Conservation (phyloP, 2,113 vertebrate species). For the Lepus europaeus region DNA sequence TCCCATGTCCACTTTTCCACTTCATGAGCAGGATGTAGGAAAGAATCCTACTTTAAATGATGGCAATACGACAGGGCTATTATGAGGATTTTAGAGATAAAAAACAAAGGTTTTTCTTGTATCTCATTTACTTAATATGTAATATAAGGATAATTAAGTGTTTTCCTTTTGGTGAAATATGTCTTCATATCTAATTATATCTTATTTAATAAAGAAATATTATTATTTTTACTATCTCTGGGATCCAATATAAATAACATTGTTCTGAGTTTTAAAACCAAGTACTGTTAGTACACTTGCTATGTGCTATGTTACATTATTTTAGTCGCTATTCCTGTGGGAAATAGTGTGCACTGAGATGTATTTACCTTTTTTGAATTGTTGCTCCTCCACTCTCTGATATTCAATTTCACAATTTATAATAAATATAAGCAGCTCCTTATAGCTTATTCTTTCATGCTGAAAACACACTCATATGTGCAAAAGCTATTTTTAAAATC, state of each 20-base stretch:
- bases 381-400: constrained; percentile 24
- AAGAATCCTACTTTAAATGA: not conserved
- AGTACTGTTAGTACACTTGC: not conserved
- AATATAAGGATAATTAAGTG: not conserved
- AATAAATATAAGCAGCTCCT: not conserved
- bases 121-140: not conserved
- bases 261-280: constrained; percentile 17
- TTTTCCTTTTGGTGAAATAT: not conserved
- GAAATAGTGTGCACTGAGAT: not conserved
- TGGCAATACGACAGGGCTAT: not conserved
- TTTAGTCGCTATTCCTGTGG: not conserved
- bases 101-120: not conserved
- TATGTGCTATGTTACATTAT: not conserved
- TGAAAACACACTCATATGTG: not conserved
- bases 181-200: not conserved
- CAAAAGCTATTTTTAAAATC: constrained; percentile 27
- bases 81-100: not conserved
- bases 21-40: not conserved
- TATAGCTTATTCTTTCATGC: not conserved
- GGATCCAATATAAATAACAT: constrained; percentile 1
- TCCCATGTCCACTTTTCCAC: not conserved
- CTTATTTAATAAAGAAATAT: not conserved
- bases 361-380: constrained; percentile 1
- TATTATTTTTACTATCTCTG: not conserved
- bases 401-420: constrained; percentile 23